phyloP scores from a whole-genome alignment of 2,888 invertebrate genomes.

The Drosophila heteroneura region DNA sequence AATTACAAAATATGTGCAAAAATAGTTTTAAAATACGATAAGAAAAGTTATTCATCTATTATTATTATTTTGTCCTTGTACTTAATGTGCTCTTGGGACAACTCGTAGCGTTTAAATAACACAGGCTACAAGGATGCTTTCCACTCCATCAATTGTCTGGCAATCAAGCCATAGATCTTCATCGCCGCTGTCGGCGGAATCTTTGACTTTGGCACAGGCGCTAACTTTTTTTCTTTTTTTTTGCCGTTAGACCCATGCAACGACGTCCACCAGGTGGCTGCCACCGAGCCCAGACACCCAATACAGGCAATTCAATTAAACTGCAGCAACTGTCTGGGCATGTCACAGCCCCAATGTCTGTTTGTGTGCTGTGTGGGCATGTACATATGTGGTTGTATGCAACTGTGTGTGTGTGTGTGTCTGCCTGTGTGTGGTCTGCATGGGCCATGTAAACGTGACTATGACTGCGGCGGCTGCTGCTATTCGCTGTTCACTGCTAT shows the following conservation, averaged over 20 bases:
- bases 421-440: slow-evolving; percentile 25
- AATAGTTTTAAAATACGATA: neutral
- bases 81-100: neutral
- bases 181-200: slow-evolving; percentile 38
- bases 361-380: slow-evolving; percentile 15
- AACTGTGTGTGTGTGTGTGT: slow-evolving; percentile 13
- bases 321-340: slow-evolving; percentile 55
- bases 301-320: slow-evolving; percentile 73
- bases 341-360: slow-evolving; percentile 13
- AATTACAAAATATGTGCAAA: too few species aligned
- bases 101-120: neutral
- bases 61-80: neutral
- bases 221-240: slow-evolving; percentile 15
- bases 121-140: neutral
- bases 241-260: slow-evolving; percentile 25
- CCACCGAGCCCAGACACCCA: slow-evolving; percentile 5
- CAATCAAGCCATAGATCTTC: slow-evolving; percentile 64
- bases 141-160: slow-evolving; percentile 34
- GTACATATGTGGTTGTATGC: slow-evolving; percentile 13
- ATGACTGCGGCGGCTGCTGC: slow-evolving; percentile 45
- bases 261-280: slow-evolving; percentile 20
- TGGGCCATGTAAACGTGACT: slow-evolving; percentile 72
- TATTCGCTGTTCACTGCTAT: neutral
- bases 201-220: slow-evolving; percentile 44
- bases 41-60: neutral